A percentile compares a stretch with the other conserved stretches of the same genome.
These are phyloP conservation scores for Metacarcinus magister DNA, from an alignment of 2,888 invertebrate genomes.

Conservation along the genomic window DNA sequence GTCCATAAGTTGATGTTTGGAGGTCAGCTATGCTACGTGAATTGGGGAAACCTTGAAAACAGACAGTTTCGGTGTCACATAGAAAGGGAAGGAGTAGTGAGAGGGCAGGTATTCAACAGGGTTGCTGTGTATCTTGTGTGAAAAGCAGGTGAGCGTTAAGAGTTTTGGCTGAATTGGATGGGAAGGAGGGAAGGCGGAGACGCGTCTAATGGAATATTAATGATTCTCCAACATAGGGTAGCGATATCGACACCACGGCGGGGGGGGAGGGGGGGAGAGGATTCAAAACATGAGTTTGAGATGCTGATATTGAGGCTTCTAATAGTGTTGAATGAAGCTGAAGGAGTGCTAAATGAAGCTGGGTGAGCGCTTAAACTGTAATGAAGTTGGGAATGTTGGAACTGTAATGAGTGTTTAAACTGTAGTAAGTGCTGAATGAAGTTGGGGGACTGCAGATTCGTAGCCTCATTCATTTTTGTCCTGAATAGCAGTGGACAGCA, in stretches of 20 bases:
- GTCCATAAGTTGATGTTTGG: too few species aligned
- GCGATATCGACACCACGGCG: neutral
- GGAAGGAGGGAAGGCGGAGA: neutral
- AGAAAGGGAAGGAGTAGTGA: neutral
- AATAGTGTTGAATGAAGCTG: neutral
- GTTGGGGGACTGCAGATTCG: neutral
- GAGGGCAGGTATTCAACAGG: neutral
- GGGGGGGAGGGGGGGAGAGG: neutral
- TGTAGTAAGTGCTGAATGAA: neutral
- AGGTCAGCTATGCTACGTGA: neutral
- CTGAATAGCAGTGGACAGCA: neutral
- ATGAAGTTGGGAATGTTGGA: neutral
- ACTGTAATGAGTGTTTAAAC: neutral
- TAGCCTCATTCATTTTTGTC: neutral
- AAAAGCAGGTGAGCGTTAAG: neutral
- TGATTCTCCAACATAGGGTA: neutral
- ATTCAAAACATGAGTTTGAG: neutral
- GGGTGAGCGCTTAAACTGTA: neutral
- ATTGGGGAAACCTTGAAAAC: neutral
- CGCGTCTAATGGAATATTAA: constrained; percentile 16
- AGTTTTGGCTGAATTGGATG: neutral
- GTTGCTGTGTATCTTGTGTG: neutral
- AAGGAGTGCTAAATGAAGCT: neutral
- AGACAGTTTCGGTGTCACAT: neutral
- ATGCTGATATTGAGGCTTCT: neutral